Evolutionary conservation across 2,888 invertebrate species (phyloP), one percentile per base, ranked within the genome.

Genomic region (Morpho deidamia): DNA sequence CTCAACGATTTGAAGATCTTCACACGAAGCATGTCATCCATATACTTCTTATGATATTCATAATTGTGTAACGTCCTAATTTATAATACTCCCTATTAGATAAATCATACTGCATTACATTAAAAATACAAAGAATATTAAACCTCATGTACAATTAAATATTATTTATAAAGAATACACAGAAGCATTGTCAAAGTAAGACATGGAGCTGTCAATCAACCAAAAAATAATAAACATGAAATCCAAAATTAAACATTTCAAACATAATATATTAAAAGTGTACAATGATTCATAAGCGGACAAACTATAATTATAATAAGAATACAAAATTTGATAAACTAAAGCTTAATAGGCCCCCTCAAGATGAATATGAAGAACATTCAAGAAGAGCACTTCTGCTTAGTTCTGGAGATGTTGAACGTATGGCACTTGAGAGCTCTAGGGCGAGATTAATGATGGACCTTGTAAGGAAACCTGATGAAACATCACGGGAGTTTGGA

Each of bases 401-500:
- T 32, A 72, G 74, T 55, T 60, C 59, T 7, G 59, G 68, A 1
- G 65, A 74, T 59, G 59, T 61, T 2, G 61, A 63, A 7, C 61
- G 52, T 11, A 62, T 74, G 61, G 62, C 68, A 0, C 50, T 51
- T 3, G 68, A 72, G 46, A 72, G 71, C 52, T 61, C 64, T 1
- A 65, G 69, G 37, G 73, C 72, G 7, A 66, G 63, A 51, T 53
- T 71, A 3, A 66, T 68, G 44, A 63, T 63, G 35, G 63, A 67
- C 2, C 42, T 69, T 1, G 59, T 66, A 4, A 61, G 56, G 11
- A 55, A 63, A 7, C 60, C 65, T 5, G 58, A 67, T 7, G 35
- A 55, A 12, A 33, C 53, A 2, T 37, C 61, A 7, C 67, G 65
- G 46, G 78, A 79, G 54, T 77, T 74, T 44, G 46, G 71, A 9